phyloP scores from a whole-genome alignment of 2,888 invertebrate species.

The Therioaphis trifolii region DNA sequence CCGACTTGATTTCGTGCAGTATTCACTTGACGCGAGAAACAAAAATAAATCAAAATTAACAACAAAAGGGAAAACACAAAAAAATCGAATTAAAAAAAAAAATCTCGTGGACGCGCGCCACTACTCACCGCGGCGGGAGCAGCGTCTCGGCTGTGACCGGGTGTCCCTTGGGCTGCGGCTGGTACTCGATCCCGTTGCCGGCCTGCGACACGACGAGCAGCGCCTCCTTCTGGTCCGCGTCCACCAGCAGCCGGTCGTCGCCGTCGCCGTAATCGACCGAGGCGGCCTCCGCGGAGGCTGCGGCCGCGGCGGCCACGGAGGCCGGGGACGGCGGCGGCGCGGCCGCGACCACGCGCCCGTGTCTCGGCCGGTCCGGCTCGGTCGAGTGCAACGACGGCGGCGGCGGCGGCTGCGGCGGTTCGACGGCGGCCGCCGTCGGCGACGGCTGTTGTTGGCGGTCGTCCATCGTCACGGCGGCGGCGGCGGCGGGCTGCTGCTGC shows the following conservation, averaged over 20 bases:
- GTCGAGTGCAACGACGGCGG: neutral
- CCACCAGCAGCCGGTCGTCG: neutral
- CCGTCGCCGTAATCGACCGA: neutral
- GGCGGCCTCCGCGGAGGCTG: neutral
- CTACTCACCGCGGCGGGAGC: neutral
- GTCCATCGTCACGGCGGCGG: neutral
- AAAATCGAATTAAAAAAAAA: too few species aligned
- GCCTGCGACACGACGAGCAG: neutral
- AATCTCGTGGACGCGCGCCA: too few species aligned
- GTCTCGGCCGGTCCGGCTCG: neutral
- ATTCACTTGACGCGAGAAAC: too few species aligned
- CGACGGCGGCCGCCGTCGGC: neutral
- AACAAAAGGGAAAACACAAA: too few species aligned
- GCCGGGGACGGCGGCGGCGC: neutral
- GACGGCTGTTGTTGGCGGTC: neutral
- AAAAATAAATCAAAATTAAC: too few species aligned
- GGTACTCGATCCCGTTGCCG: too few species aligned
- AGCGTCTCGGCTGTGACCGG: neutral
- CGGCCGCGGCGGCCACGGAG: neutral
- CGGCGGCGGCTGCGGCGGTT: neutral
- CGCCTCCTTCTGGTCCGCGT: conserved; percentile 6
- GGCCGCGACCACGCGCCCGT: neutral
- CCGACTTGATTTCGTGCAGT: too few species aligned
- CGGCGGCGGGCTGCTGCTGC: too few species aligned
- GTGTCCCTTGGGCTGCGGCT: neutral